Conservation (phyloP, 53 echinoderm and acorn worm species). For the Luidia sarsii region DNA sequence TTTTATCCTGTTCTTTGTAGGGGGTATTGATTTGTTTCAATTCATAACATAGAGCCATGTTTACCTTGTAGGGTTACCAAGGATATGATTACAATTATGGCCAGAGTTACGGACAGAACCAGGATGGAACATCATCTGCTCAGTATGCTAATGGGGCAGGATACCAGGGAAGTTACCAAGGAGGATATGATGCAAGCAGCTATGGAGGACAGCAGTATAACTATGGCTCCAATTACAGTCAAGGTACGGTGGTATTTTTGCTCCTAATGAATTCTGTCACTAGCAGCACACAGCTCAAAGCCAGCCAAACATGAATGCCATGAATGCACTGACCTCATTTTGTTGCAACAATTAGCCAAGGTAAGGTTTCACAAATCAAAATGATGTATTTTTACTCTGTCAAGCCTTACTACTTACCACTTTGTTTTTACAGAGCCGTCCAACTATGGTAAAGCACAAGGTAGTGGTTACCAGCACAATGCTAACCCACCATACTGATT, state of each 20-base stretch:
- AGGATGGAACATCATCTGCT: slow-evolving; percentile 26
- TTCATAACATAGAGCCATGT: no score
- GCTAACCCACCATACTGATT: slow-evolving; percentile 28
- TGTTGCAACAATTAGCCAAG: no score
- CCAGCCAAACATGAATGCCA: no score
- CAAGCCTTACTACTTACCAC: no score
- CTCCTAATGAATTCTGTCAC: no score
- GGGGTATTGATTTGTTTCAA: no score
- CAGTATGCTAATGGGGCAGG: slow-evolving; percentile 46
- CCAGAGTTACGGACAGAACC: slow-evolving; percentile 26
- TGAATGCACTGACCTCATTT: no score
- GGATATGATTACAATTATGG: slow-evolving; percentile 31
- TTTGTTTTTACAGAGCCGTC: slow-evolving; percentile 11
- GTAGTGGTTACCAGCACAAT: slow-evolving; percentile 28
- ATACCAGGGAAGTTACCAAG: slow-evolving; percentile 33
- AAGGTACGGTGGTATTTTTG: no score
- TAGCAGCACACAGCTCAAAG: no score
- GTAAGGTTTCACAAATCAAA: no score
- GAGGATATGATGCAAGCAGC: slow-evolving; percentile 26
- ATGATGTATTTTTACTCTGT: no score
- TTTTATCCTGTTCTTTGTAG: no score
- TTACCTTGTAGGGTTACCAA: background rate
- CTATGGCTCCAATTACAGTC: slow-evolving; percentile 40
- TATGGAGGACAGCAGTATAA: slow-evolving; percentile 45
- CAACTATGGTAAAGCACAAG: slow-evolving; percentile 21